Conservation (phyloP, 2,888 invertebrate species). For the Onthophagus sagittarius region DNA sequence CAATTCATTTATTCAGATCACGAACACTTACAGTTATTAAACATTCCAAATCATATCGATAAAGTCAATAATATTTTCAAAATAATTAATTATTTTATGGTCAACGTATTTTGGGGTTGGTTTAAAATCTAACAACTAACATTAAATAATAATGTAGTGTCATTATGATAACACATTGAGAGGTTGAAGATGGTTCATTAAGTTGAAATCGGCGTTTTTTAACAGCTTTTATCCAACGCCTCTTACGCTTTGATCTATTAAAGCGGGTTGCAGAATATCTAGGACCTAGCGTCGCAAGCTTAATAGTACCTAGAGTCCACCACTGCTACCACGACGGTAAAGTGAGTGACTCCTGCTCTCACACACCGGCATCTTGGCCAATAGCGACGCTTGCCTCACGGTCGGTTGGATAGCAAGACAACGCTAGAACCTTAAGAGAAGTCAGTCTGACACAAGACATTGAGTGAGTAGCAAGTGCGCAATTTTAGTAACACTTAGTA, state of each 20-base stretch:
- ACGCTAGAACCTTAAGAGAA: constrained; percentile 36
- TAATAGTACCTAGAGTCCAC: constrained; percentile 8
- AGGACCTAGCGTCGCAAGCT: not conserved
- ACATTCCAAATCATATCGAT: too few species aligned
- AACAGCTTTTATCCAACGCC: not conserved
- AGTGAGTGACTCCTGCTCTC: constrained; percentile 25
- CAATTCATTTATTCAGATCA: too few species aligned
- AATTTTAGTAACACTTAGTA: not conserved
- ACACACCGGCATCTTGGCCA: constrained; percentile 17
- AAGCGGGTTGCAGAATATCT: constrained; percentile 5
- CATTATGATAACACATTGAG: not conserved
- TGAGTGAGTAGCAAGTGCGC: constrained; percentile 42
- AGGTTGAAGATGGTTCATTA: not conserved
- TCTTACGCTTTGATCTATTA: not conserved
- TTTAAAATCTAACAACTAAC: too few species aligned
- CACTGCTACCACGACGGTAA: constrained; percentile 19
- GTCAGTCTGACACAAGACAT: constrained; percentile 45
- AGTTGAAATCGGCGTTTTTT: not conserved
- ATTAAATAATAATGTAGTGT: not conserved
- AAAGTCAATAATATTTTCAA: too few species aligned
- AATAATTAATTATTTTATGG: too few species aligned
- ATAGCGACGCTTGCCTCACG: constrained; percentile 34
- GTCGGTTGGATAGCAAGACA: constrained; percentile 34
- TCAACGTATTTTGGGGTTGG: too few species aligned
- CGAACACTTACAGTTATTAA: too few species aligned